Conservation (phyloP, 2,113 vertebrate genomes). For the Vidua macroura region DNA sequence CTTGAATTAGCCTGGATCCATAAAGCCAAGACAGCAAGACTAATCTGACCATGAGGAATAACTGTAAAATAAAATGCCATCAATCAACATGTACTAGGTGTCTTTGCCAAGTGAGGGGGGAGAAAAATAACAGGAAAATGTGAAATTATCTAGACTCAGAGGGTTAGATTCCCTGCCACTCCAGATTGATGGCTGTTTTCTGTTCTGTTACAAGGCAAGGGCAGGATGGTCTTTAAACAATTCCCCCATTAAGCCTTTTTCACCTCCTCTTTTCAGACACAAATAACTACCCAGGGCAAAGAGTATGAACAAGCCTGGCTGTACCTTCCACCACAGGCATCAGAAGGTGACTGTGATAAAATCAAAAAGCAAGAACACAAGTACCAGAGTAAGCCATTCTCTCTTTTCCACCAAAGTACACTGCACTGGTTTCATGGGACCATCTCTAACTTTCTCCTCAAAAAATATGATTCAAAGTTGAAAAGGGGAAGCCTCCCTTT, state of each 20-base stretch:
- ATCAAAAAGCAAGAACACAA: background rate
- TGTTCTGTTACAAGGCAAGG: background rate
- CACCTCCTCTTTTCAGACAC: background rate
- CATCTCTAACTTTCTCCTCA: background rate
- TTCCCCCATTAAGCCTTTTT: background rate
- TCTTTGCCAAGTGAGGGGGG: background rate
- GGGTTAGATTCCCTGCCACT: background rate
- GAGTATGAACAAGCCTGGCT: background rate
- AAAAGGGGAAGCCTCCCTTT: background rate
- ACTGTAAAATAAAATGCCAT: background rate
- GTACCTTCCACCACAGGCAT: background rate
- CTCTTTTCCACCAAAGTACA: background rate
- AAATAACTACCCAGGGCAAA: background rate
- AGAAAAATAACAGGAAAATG: conserved; percentile 23
- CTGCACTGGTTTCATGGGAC: background rate
- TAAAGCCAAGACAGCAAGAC: background rate
- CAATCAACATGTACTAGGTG: background rate
- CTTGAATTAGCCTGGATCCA: background rate
- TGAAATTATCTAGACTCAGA: background rate
- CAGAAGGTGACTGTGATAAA: background rate
- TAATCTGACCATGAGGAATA: background rate
- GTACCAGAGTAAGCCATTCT: background rate
- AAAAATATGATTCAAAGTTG: background rate
- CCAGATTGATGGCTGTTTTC: background rate
- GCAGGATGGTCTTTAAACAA: background rate